phyloP scores from a whole-genome alignment of 2,797 vertebrate species.

The Rhynchotus rufescens region DNA sequence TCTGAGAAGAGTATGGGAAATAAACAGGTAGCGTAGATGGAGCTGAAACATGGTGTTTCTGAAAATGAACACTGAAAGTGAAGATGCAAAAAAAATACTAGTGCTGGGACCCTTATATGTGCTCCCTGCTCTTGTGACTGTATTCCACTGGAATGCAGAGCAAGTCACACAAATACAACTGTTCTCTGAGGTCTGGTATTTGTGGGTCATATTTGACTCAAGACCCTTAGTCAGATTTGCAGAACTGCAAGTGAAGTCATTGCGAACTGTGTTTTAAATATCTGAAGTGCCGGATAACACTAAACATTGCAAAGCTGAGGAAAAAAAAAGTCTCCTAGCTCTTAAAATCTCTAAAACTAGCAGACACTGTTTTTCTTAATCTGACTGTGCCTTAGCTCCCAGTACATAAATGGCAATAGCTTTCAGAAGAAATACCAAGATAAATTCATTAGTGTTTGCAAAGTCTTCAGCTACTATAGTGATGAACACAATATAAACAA shows the following conservation, averaged over 20 bases:
- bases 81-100: neutral
- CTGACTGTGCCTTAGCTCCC: neutral
- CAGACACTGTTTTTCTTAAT: neutral
- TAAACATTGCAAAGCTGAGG: neutral
- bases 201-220: neutral
- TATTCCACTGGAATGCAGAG: neutral
- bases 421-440: neutral
- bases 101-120: fast-evolving
- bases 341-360: neutral
- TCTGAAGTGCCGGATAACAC: neutral
- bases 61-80: neutral
- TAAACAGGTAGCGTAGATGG: neutral
- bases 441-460: neutral
- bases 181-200: neutral
- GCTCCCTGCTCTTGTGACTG: neutral
- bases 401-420: neutral
- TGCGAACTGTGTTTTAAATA: neutral
- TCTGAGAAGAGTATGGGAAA: neutral
- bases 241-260: neutral
- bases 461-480: neutral
- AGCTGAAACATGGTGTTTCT: neutral
- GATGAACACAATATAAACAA: neutral
- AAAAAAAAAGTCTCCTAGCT: neutral
- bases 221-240: neutral
- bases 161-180: neutral